phyloP scores from a whole-genome alignment of 2,888 invertebrate genomes.

The Argyresthia goedartella region DNA sequence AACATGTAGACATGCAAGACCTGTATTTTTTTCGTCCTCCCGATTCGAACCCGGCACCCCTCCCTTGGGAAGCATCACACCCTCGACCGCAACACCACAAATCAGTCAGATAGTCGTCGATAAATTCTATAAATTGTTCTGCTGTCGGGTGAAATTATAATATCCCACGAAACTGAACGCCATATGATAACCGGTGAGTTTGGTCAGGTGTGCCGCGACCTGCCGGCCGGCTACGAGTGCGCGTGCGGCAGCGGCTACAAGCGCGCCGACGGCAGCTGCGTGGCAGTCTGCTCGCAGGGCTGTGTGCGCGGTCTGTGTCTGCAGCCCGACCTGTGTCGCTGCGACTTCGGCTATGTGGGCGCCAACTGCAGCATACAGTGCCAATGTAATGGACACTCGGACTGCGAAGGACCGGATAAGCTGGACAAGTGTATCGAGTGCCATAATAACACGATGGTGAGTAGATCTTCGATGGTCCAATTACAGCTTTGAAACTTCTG shows the following conservation, averaged over 20 bases:
- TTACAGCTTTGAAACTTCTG: no score
- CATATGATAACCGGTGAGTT: no score
- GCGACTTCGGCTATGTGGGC: constrained; percentile 96
- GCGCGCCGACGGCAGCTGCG: constrained; percentile 74
- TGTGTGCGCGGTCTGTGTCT: constrained; percentile 89
- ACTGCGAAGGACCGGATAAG: constrained; percentile 90
- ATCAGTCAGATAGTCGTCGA: no score
- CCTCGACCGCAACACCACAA: no score
- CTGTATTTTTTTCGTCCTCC: no score
- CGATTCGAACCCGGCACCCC: no score
- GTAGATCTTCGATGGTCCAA: constrained; percentile 17
- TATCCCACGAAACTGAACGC: no score
- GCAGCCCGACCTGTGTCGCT: constrained; percentile 86
- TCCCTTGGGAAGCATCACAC: no score
- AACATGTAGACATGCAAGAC: no score
- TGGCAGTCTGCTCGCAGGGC: constrained; percentile 86
- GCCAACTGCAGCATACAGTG: constrained; percentile 95
- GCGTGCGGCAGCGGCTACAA: constrained; percentile 83
- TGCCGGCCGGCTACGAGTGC: constrained; percentile 85
- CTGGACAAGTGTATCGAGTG: constrained; percentile 86
- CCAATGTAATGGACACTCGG: constrained; percentile 94
- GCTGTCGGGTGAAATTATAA: no score
- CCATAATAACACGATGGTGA: constrained; percentile 90
- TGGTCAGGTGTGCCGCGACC: constrained; percentile 81
- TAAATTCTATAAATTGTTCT: no score